Evolutionary conservation across 1,140 invertebrate genomes (phyloP).

Genomic region (Pseudomyrmex concolor): DNA sequence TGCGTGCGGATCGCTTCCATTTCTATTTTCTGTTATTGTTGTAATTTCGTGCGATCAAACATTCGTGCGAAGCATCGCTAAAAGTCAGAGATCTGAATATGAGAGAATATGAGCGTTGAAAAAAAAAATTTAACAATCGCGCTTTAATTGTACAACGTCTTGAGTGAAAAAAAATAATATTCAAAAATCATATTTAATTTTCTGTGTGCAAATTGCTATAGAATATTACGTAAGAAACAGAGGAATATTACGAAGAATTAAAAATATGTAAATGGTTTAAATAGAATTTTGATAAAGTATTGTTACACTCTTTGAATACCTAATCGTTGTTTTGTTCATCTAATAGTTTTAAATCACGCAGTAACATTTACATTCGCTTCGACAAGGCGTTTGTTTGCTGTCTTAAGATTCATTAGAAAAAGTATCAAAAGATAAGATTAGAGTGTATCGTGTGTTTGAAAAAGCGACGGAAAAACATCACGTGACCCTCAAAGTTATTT

Average conservation of each 20-base stretch:
- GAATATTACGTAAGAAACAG: constrained; percentile 2
- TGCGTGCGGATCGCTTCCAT: constrained; percentile 11
- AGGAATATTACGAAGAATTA: not conserved
- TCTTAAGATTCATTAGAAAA: not conserved
- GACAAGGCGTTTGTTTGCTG: not conserved
- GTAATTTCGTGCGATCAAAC: not conserved
- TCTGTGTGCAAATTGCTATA: not conserved
- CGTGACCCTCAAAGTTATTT: constrained; percentile 7
- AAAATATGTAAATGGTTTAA: not conserved
- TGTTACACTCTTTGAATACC: not conserved
- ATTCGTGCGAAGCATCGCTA: no score
- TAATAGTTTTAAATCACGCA: not conserved
- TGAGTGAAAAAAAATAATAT: not conserved
- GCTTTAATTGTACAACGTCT: no score
- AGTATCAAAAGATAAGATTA: not conserved
- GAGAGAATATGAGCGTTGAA: not conserved
- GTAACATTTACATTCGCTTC: not conserved
- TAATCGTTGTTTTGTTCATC: not conserved
- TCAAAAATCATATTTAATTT: not conserved
- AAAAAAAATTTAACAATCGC: not conserved
- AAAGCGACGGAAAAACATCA: constrained; percentile 19
- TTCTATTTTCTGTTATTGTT: constrained; percentile 15
- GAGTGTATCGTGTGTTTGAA: not conserved
- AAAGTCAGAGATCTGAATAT: not conserved
- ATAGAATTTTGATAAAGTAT: not conserved